Evolutionary conservation across 2,113 vertebrate genomes (phyloP), one percentile per base, ranked within the genome.

Genomic region (Platysternon megacephalum): DNA sequence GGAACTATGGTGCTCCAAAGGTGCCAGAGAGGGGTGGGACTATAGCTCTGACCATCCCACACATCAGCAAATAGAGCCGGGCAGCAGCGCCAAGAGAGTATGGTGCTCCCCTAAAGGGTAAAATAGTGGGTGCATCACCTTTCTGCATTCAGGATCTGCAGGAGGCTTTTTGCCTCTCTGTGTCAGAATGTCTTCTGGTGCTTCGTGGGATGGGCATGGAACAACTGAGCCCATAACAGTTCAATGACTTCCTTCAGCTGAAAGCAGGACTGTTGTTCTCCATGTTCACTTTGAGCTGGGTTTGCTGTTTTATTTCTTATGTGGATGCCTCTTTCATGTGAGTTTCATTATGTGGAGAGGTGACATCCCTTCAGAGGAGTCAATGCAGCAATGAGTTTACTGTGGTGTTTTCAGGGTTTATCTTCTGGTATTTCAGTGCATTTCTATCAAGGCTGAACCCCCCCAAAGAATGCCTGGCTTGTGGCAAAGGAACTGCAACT

Each of bases 401-500:
- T 74, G 76, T 49, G 42, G 53, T 0, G 0, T 24, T 84, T 82
- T 26, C 29, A 5, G 14, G 13, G 68, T 14, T 44, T 72, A 48
- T 24, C 48, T 65, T 89, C 93, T 94, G 88, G 53, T 12, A 0
- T 1, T 28, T 84, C 90, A 78, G 74, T 10, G 9, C 29, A 42
- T 89, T 91, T 78, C 42, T 79, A 21, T 52, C 19, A 83, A 79
- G 17, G 10, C 19, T 84, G 49, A 79, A 52, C 48, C 22, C 56
- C 14, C 5, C 16, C 78, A 53, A 85, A 3, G 0, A 72, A 68
- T 4, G 51, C 88, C 68, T 68, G 0, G 8, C 74, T 3, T 11
- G 49, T 46, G 68, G 88, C 95, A 89, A 52, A 85, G 85, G 90
- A 93, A 91, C 83, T 5, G 35, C 58, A 55, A 79, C 86, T 89